Conservation (phyloP, 2,888 invertebrate species). For the Tolmerus cingulatus region DNA sequence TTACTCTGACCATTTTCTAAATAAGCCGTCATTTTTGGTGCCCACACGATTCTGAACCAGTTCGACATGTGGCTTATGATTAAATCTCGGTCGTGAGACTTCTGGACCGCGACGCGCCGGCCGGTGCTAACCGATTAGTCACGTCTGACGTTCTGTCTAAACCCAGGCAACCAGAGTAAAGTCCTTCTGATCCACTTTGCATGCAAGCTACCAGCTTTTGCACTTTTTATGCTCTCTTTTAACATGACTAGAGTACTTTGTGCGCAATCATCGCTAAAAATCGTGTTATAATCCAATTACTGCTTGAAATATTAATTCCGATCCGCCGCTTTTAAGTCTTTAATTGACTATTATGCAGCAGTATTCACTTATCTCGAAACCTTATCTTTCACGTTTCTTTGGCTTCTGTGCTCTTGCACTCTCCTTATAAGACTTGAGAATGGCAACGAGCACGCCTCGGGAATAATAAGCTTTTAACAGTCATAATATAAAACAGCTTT, state of each 20-base stretch:
- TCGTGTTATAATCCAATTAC: background rate
- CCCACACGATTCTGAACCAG: background rate
- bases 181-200: background rate
- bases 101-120: background rate
- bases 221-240: background rate
- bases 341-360: background rate
- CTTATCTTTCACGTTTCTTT: background rate
- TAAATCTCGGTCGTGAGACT: background rate
- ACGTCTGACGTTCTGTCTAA: background rate
- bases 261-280: background rate
- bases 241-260: background rate
- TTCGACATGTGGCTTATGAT: background rate
- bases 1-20: background rate
- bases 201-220: background rate
- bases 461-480: background rate
- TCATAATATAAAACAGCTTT: no score
- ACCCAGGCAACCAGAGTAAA: background rate
- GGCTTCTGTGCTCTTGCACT: background rate
- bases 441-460: no score
- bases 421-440: background rate
- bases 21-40: background rate
- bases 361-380: background rate
- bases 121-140: conserved; percentile 9
- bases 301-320: background rate
- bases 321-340: background rate